These are phyloP conservation scores for Sisor rabdophorus DNA, from an alignment of 2,113 vertebrate species.

Conservation along the genomic window DNA sequence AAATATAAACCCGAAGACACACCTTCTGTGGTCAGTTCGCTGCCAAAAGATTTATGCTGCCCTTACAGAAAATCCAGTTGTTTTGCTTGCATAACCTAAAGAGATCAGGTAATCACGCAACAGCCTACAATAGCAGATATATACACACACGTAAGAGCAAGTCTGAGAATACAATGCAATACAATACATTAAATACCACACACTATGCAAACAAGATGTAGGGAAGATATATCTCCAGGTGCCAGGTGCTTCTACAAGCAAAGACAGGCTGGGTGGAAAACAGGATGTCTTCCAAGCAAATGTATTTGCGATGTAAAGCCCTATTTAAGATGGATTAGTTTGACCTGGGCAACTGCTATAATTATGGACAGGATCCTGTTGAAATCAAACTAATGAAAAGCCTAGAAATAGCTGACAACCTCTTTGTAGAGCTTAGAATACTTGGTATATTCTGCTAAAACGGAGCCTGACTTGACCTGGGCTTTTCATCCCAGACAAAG, in stretches of 20 bases:
- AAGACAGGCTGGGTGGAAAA: neutral
- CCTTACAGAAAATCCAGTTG: neutral
- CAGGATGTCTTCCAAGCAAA: conserved; percentile 11
- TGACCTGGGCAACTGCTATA: conserved; percentile 10
- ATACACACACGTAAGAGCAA: neutral
- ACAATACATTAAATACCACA: neutral
- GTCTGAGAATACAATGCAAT: neutral
- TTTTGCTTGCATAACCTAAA: neutral
- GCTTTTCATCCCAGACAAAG: conserved; percentile 12
- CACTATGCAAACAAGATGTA: neutral
- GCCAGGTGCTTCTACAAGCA: conserved; percentile 1
- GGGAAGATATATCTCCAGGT: neutral
- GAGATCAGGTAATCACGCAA: neutral
- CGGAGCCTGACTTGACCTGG: neutral
- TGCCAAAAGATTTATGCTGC: neutral
- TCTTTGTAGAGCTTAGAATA: neutral
- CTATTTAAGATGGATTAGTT: conserved; percentile 7
- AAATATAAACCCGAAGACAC: conserved; percentile 7
- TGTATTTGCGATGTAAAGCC: conserved; percentile 2
- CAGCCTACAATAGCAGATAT: neutral
- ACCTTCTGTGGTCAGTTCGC: conserved; percentile 1
- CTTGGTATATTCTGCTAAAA: neutral
- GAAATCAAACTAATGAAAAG: conserved; percentile 19
- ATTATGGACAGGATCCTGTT: conserved; percentile 9
- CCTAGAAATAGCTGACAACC: neutral